Percentiles rank a stretch among this genome's conserved stretches.
Conservation (phyloP, 2,113 vertebrate genomes). For the Hypocryptadius cinnamomeus region DNA sequence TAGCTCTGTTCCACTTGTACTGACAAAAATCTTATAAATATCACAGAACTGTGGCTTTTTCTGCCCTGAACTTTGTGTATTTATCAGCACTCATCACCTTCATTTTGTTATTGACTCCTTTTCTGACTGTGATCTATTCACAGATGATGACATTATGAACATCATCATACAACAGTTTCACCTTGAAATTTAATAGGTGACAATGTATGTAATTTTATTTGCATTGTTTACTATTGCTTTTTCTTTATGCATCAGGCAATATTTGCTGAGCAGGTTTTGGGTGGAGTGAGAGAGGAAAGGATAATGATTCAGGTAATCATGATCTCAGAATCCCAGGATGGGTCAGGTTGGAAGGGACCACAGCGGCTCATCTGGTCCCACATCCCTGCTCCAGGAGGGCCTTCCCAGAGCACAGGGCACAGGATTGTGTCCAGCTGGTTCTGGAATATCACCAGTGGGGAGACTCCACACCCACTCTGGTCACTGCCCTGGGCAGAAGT, state of each 20-base stretch:
- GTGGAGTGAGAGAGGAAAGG: background rate
- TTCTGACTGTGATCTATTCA: background rate
- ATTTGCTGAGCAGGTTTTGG: background rate
- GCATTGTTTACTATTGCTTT: background rate
- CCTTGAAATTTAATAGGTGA: background rate
- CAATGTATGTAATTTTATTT: background rate
- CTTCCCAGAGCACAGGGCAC: background rate
- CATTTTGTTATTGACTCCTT: background rate
- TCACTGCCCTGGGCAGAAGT: background rate
- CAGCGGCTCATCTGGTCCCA: background rate
- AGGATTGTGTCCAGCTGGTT: accelerated
- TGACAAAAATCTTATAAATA: background rate
- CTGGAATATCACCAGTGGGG: background rate
- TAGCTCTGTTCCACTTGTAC: background rate
- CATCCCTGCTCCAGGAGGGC: background rate
- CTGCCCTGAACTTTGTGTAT: background rate
- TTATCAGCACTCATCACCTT: background rate
- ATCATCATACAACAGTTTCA: background rate
- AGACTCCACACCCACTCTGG: background rate
- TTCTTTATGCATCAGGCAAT: background rate
- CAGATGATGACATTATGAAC: background rate
- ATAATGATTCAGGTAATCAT: background rate
- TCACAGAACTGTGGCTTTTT: background rate
- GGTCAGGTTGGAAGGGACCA: background rate
- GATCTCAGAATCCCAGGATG: background rate